Evolutionary conservation across 1,140 invertebrate species (phyloP).

Genomic region (Maconellicoccus hirsutus): DNA sequence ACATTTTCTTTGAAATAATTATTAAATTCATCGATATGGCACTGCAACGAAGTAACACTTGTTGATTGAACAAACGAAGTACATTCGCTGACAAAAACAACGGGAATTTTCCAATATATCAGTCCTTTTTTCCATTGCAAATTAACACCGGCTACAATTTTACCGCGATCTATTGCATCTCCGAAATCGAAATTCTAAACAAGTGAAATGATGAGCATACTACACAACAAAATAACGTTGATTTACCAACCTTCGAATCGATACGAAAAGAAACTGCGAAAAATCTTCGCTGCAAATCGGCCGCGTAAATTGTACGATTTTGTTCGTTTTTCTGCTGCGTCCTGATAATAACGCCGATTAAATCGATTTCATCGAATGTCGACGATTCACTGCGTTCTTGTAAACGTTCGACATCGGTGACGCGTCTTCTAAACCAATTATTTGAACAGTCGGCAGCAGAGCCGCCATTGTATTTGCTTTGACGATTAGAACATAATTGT

Average conservation of each 20-base stretch:
- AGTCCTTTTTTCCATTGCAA: conserved; percentile 40
- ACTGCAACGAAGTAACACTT: background rate
- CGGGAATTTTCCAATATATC: conserved; percentile 32
- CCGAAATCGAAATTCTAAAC: conserved; percentile 49
- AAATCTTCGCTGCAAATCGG: conserved; percentile 38
- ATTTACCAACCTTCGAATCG: conserved; percentile 33
- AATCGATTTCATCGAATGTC: background rate
- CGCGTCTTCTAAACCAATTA: background rate
- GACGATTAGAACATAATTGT: conserved; percentile 36
- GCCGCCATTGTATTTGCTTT: conserved; percentile 36
- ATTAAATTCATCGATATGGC: background rate
- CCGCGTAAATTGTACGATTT: conserved; percentile 38
- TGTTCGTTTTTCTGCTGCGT: conserved; percentile 30
- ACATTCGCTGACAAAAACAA: conserved; percentile 37
- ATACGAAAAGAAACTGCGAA: conserved; percentile 32
- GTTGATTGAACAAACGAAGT: conserved; percentile 34
- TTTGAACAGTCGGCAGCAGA: background rate
- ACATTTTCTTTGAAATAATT: background rate
- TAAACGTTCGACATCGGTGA: background rate
- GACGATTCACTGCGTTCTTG: background rate
- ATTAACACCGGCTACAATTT: conserved; percentile 47
- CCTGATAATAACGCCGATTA: background rate
- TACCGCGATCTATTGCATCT: conserved; percentile 43
- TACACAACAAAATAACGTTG: background rate
- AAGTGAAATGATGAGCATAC: background rate